A percentile compares a stretch with the other conserved stretches of the same genome.
Conservation (phyloP, 2,113 vertebrate species). For the Alaudala cheleensis region DNA sequence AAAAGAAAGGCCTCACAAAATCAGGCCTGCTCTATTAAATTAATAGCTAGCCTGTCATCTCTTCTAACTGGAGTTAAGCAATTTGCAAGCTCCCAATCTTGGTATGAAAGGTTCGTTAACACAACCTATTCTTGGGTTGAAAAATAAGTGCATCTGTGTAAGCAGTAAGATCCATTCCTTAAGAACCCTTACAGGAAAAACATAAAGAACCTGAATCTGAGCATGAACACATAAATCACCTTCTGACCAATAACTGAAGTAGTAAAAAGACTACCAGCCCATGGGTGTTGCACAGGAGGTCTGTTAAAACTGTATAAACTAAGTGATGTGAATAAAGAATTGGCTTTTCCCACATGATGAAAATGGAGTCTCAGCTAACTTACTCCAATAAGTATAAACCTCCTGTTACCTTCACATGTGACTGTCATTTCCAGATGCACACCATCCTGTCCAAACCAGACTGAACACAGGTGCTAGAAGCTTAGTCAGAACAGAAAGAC, state of each 20-base stretch:
- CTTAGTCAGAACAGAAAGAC: not conserved
- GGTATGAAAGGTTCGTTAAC: not conserved
- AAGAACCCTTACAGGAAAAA: no score
- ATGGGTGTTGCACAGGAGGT: not conserved
- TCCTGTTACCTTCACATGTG: not conserved
- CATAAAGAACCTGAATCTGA: no score
- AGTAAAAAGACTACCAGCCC: no score
- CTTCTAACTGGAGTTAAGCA: not conserved
- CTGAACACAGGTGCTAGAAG: not conserved
- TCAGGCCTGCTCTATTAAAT: no score
- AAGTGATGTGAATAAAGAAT: not conserved
- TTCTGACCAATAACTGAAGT: no score
- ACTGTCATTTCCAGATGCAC: not conserved
- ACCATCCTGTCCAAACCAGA: not conserved
- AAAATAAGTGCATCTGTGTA: not conserved
- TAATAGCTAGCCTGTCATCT: no score
- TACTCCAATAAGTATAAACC: not conserved
- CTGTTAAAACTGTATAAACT: not conserved
- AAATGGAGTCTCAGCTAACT: not conserved
- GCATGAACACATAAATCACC: no score
- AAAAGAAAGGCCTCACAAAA: not conserved
- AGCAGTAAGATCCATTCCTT: not conserved
- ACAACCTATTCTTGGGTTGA: not conserved
- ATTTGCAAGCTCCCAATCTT: not conserved
- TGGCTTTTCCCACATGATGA: not conserved